Conservation (phyloP, 1,140 invertebrate species). For the Bursaphelenchus mucronatus region DNA sequence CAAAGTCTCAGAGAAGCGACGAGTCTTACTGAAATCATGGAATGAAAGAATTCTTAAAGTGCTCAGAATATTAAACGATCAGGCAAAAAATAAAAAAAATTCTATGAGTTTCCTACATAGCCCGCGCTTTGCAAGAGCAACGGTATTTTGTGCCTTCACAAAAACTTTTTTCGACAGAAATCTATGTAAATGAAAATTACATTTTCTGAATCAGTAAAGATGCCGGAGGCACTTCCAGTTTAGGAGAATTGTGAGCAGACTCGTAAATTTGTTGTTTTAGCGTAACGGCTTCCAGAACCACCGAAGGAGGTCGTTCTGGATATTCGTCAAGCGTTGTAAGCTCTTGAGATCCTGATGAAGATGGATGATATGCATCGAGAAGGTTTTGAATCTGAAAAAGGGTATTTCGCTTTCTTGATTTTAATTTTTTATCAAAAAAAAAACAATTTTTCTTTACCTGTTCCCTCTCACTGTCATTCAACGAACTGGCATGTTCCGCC, state of each 20-base stretch:
- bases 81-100: constrained; percentile 6
- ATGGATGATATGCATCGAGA: constrained; percentile 54
- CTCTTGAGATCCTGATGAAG: constrained; percentile 54
- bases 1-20: constrained; percentile 17
- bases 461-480: constrained; percentile 53
- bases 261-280: constrained; percentile 14
- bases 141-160: too few species aligned
- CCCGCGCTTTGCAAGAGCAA: too few species aligned
- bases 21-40: background rate
- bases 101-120: too few species aligned
- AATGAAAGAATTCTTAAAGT: too few species aligned
- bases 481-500: constrained; percentile 54
- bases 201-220: too few species aligned
- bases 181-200: too few species aligned
- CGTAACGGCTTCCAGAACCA: constrained; percentile 57
- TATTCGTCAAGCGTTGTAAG: constrained; percentile 48
- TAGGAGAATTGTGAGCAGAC: background rate
- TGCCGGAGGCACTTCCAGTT: too few species aligned
- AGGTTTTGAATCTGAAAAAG: constrained; percentile 57
- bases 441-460: constrained; percentile 30
- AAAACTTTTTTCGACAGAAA: too few species aligned
- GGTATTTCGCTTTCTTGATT: background rate
- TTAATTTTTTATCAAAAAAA: constrained; percentile 14
- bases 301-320: constrained; percentile 52
- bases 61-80: too few species aligned